Evolutionary conservation across 1,140 invertebrate genomes (phyloP), one percentile per base, ranked within the genome.

Genomic region (Drosophila kurseongensis): DNA sequence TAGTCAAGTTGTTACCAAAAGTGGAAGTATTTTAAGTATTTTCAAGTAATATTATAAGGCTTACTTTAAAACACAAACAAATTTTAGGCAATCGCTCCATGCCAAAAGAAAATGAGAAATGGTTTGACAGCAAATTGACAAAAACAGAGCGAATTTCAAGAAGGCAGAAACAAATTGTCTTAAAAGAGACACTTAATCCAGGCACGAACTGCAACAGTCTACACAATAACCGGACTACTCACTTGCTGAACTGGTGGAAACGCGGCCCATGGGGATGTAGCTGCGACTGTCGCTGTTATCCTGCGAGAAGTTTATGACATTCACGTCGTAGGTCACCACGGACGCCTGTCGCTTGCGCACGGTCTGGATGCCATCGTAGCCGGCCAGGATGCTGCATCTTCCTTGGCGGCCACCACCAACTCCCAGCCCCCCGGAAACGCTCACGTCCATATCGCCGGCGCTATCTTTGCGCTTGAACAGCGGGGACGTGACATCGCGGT

Each of bases 291-390:
- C 91, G 57, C 86, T 84, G 47, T 89, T 79, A 35, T 92, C 91
- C 71, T 92, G 89, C 56, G 91, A 84, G 62, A 92, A 92, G 69
- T 92, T 92, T 44, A 92, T 92, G 76, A 92, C 92, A 75, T 92
- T 92, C 8, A 92, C 92, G 52, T 92, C 91, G 68, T 92, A 92
- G 57, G 92, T 92, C 45, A 92, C 92, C 58, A 92, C 89, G 6
- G 92, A 92, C 7, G 91, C 91, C 50, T 92, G 90, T 51, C 92
- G 84, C 63, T 91, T 92, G 27, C 91, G 85, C 40, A 85, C 71
- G 6, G 77, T 79, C 59, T 91, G 91, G 40, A 80, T 81, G 44
- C 84, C 88, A 50, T 92, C 91, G 58, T 91, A 89, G 42, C 88
- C 88, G 0, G 84, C 73, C 32, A 92, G 71, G 35, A 92, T 73